Evolutionary conservation across 2,797 vertebrate genomes (phyloP).

Genomic region (Ctenochaetus hawaiiensis): DNA sequence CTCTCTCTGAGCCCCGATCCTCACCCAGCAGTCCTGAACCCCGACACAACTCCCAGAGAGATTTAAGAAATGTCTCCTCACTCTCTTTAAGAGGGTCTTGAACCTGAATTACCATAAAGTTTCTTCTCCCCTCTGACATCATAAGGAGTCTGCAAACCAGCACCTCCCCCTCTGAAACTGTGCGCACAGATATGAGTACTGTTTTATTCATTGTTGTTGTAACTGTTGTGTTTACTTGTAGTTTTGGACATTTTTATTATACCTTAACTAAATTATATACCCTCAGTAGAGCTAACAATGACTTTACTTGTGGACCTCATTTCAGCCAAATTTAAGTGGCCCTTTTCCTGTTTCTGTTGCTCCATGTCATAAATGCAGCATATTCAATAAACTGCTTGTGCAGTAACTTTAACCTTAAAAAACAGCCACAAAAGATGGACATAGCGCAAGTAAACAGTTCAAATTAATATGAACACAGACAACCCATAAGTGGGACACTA

Average conservation of each 20-base stretch:
- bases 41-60: constrained; percentile 65
- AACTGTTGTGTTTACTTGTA: background rate
- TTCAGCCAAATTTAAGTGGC: background rate
- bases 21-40: constrained; percentile 63
- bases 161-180: constrained; percentile 52
- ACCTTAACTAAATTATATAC: background rate
- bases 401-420: background rate
- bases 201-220: constrained; percentile 16
- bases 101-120: constrained; percentile 86
- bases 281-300: background rate
- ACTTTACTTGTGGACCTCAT: background rate
- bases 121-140: constrained; percentile 80
- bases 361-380: too few relatives aligned
- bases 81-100: constrained; percentile 77
- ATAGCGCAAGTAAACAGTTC: constrained; percentile 24
- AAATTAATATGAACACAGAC: constrained; percentile 14
- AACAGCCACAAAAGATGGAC: background rate
- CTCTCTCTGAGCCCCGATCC: constrained; percentile 64
- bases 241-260: background rate
- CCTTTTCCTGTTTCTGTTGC: too few relatives aligned
- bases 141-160: constrained; percentile 52
- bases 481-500: constrained; percentile 4
- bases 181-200: constrained; percentile 6
- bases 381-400: background rate
- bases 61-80: constrained; percentile 51